These are phyloP conservation scores for Epistrophe grossulariae DNA, from an alignment of 2,888 invertebrate species.

Conservation along the genomic window DNA sequence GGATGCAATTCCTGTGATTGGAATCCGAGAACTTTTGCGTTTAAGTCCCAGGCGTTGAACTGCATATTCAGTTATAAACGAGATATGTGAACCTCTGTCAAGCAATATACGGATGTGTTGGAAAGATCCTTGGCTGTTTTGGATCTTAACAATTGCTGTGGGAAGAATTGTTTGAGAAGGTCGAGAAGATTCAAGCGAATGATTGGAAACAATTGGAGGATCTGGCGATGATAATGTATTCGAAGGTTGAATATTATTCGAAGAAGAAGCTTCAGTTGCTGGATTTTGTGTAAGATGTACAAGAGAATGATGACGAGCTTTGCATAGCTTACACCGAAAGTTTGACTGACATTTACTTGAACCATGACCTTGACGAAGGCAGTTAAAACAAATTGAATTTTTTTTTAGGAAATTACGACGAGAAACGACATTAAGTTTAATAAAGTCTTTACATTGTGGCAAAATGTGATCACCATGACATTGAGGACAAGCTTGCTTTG, in stretches of 20 bases:
- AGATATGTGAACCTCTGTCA: constrained; percentile 17
- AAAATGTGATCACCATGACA: constrained; percentile 24
- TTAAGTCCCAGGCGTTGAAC: constrained; percentile 50
- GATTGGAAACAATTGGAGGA: constrained; percentile 19
- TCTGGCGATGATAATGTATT: constrained; percentile 11
- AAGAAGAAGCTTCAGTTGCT: background rate
- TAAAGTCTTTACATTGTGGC: constrained; percentile 16
- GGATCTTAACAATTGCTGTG: constrained; percentile 15
- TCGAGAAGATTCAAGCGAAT: constrained; percentile 32
- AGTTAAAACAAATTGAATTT: constrained; percentile 38
- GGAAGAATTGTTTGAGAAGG: constrained; percentile 6
- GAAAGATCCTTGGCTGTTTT: constrained; percentile 16
- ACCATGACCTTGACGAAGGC: constrained; percentile 19
- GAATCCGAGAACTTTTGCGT: constrained; percentile 28
- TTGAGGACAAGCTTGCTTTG: background rate
- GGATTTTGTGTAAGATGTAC: constrained; percentile 8
- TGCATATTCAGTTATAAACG: constrained; percentile 35
- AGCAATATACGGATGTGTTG: constrained; percentile 7
- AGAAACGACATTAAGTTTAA: background rate
- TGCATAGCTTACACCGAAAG: constrained; percentile 36
- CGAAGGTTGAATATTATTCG: background rate
- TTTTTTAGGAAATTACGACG: constrained; percentile 34
- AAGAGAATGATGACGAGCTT: constrained; percentile 7
- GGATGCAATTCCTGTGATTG: background rate
- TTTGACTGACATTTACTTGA: constrained; percentile 32